Percentiles rank a stretch among this genome's conserved stretches.
These are phyloP conservation scores for Anastrepha obliqua DNA, from an alignment of 1,140 invertebrate genomes.

Conservation along the genomic window DNA sequence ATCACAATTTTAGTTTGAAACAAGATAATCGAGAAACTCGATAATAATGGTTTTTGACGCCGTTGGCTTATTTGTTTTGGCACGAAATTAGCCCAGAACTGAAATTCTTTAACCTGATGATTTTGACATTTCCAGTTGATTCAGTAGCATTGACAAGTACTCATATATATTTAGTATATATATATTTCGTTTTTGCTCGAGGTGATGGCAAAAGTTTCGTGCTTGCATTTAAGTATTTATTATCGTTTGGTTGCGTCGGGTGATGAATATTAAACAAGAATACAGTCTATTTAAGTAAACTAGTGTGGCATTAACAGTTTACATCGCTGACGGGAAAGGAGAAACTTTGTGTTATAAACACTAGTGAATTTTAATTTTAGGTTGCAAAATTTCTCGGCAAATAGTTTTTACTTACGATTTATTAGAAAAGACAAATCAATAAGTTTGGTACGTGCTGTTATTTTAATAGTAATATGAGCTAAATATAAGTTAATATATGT, in stretches of 20 bases:
- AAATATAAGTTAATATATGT: neutral
- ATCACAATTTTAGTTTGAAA: too few species aligned
- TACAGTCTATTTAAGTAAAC: neutral
- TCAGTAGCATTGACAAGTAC: neutral
- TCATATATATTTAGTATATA: neutral
- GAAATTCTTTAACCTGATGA: too few species aligned
- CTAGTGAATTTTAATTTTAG: neutral
- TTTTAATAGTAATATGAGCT: neutral
- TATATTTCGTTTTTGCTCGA: neutral
- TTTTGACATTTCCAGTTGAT: neutral
- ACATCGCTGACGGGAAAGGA: neutral
- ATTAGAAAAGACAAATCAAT: neutral
- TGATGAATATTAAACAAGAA: constrained; percentile 12
- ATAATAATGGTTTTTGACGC: too few species aligned
- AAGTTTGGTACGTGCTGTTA: neutral
- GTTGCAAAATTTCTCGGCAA: too few species aligned
- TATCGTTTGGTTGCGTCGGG: neutral
- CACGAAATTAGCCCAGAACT: too few species aligned
- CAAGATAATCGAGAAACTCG: too few species aligned
- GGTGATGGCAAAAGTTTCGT: constrained; percentile 19
- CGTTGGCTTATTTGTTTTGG: too few species aligned
- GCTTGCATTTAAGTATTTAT: constrained; percentile 2
- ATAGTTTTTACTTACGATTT: too few species aligned
- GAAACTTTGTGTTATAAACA: constrained; percentile 23
- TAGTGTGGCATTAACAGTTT: neutral